phyloP scores from a whole-genome alignment of 2,888 invertebrate species.

The Crematogaster levior region DNA sequence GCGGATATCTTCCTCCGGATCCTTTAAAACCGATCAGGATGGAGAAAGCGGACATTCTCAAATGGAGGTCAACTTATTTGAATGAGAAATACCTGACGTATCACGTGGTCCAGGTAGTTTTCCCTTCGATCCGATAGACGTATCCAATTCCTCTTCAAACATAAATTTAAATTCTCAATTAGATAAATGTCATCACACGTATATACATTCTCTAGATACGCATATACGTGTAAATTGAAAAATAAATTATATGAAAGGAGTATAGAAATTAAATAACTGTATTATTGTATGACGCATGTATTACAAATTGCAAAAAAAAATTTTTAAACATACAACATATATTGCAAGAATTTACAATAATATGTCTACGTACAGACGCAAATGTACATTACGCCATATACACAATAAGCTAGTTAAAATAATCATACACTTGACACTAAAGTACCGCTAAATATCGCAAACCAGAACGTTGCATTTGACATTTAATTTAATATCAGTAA shows the following conservation, averaged over 20 bases:
- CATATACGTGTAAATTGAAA: background rate
- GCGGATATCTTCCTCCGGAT: slow-evolving; percentile 62
- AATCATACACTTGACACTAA: slow-evolving; percentile 55
- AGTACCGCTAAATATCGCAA: slow-evolving; percentile 71
- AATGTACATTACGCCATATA: background rate
- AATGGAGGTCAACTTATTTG: slow-evolving; percentile 79
- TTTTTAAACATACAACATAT: background rate
- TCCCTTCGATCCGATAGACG: slow-evolving; percentile 60
- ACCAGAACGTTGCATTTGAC: slow-evolving; percentile 51
- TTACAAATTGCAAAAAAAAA: background rate
- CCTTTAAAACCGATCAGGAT: slow-evolving; percentile 68
- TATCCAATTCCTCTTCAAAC: slow-evolving; percentile 31
- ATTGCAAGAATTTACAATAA: background rate
- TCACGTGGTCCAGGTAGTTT: slow-evolving; percentile 58
- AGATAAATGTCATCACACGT: background rate
- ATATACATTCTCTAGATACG: background rate
- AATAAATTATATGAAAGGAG: background rate
- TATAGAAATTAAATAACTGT: background rate
- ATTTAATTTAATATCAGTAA: slow-evolving; percentile 36
- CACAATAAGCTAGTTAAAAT: slow-evolving; percentile 55
- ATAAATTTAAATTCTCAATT: background rate
- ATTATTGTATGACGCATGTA: background rate
- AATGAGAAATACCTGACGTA: slow-evolving; percentile 74
- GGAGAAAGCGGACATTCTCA: slow-evolving; percentile 78
- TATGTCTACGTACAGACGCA: background rate